Base-by-base conservation (phyloP, 2,113 vertebrate genomes). In the Mirounga angustirostris region DNA sequence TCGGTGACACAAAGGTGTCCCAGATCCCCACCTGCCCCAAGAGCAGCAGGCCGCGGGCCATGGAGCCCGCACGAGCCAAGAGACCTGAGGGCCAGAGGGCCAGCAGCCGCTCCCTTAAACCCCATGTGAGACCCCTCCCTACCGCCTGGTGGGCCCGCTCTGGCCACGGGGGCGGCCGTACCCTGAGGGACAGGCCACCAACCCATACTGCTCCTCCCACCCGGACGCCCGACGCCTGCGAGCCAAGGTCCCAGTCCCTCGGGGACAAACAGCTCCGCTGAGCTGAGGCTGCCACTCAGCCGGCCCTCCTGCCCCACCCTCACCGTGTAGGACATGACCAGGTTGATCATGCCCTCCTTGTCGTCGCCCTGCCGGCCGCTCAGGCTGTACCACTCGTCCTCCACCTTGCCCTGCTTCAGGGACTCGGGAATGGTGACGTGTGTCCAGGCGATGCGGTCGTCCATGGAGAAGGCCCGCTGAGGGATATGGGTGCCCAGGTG, bases 271-370 rank as follows among this genome's bases (percentile, higher is more conserved):
- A 4, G 30, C 40, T n/a, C 11, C 54, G 0, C 26, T 4, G 19
- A 58, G 4, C 74, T 0, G n/a, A 7, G 0, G 1, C 4, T 2
- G 46, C 59, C 59, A 0, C 7, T 1, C 46, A 4, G 0, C 4
- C 22, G 0, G 22, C 54, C 54, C 1, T 13, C 79, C 22, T 7
- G 79, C 7, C 58, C 7, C 16, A 0, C 15, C 1, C 1, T 7
- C 16, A 46, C 99, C 98, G 99, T 98, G 86, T 99, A 99, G 0
- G 99, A 99, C 99, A 99, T 99, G 94, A 99, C 99, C 79, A 99
- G 99, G 99, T 99, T 99, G 98, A 99, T 99, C 99, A 99, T 99
- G 98, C 99, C 99, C 97, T 99, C 99, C 97, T 99, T 99, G 99
- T 99, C 99, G 4, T 99, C 99, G 0, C 99, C 99, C 98, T 99